A percentile compares a stretch with the other conserved stretches of the same genome.
phyloP scores from a whole-genome alignment of 2,113 vertebrate genomes.

The Urocitellus parryii region DNA sequence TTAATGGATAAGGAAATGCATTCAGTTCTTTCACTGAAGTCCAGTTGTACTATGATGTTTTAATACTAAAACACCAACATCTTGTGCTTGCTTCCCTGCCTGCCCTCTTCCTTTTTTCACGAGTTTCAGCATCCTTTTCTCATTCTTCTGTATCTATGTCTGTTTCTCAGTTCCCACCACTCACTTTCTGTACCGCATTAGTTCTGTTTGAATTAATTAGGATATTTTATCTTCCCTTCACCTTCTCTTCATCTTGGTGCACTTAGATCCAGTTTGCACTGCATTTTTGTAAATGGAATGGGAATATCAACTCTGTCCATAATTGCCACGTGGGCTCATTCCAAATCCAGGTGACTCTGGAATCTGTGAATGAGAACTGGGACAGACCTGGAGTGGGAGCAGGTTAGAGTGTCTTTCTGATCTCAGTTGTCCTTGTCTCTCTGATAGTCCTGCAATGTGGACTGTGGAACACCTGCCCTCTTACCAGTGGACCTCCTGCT shows the following conservation, averaged over 20 bases:
- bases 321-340: neutral
- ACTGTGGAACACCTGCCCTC: neutral
- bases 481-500: neutral
- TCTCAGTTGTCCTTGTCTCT: neutral
- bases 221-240: neutral
- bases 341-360: neutral
- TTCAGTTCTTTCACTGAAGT: slow-evolving; percentile 36
- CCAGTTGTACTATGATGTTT: slow-evolving; percentile 15
- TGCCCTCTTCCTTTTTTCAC: neutral
- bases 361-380: neutral
- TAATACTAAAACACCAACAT: neutral
- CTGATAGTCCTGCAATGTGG: neutral
- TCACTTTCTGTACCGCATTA: neutral
- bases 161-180: neutral
- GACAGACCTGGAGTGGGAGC: neutral
- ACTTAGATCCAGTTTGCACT: neutral
- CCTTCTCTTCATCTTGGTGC: no score
- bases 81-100: neutral
- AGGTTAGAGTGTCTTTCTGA: neutral
- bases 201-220: neutral
- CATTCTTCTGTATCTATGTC: neutral
- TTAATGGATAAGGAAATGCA: slow-evolving; percentile 58
- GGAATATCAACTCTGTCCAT: neutral
- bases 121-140: neutral
- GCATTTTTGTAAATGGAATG: slow-evolving; percentile 28